Evolutionary conservation across 2,113 vertebrate species (phyloP), one percentile per base, ranked within the genome.

Genomic region (Micronycteris hirsuta): DNA sequence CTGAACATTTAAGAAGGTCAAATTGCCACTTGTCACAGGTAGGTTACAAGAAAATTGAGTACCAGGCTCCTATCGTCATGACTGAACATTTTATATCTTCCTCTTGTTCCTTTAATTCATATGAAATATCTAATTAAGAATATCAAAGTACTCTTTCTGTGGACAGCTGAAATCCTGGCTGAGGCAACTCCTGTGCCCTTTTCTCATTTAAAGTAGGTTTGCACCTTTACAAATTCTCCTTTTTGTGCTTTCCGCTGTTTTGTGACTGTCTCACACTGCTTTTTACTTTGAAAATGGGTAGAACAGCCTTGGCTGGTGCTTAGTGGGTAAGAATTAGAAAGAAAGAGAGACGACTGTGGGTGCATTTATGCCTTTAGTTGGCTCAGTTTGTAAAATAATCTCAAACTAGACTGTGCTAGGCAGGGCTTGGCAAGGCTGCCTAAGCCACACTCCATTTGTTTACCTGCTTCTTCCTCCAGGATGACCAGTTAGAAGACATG

Each of bases 1-100:
- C 22, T 91, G 52, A 94, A 70, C 16, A 92, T 28, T 85, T 93
- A 58, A 83, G 61, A 82, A 91, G 43, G 68, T 73, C 56, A 78
- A 10, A 95, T 87, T 47, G 70, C 16, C 5, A 41, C n/a, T 91
- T 58, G 41, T 90, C 77, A 15, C 26, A 95, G 71, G 26, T 38
- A 13, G 10, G 0, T 63, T 88, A 16, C 71, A 54, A 94, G 61
- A 86, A 95, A 93, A 38, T 19, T 20, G 8, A 80, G 36, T 70
- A 56, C 26, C 26, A 49, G 38, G 5, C 43, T 93, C 28, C 19
- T n/a, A 3, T 58, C 9, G 6, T 41, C 3, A 2, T 38, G 11
- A 80, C 19, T 70, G 3, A 58, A 56, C 31, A 83, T 86, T 49
- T 33, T 2, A 33, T 43, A 54, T 49, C 14, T 8, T 91, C 24